Percentiles rank a stretch among this genome's conserved stretches.
phyloP scores from a whole-genome alignment of 2,113 vertebrate genomes.

The Platysteira castanea region DNA sequence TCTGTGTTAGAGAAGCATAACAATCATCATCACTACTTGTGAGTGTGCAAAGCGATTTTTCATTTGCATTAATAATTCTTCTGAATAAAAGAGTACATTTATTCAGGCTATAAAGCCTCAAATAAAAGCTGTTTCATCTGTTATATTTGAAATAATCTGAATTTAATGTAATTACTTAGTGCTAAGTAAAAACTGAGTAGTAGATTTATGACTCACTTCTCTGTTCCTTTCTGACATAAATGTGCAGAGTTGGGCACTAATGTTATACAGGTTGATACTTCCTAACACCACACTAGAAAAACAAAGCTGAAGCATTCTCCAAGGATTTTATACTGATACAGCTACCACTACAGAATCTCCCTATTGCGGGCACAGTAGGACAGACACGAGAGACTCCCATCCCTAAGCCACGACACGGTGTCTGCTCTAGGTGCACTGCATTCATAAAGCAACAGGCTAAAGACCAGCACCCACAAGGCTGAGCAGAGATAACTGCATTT shows the following conservation, averaged over 20 bases:
- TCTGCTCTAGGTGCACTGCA: not conserved
- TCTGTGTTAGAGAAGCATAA: not conserved
- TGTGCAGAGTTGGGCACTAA: not conserved
- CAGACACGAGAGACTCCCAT: not conserved
- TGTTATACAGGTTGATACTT: not conserved
- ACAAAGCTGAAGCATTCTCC: not conserved
- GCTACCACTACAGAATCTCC: not conserved
- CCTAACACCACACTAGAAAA: not conserved
- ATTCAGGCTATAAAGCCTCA: not conserved
- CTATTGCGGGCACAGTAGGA: not conserved
- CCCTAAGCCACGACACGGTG: not conserved
- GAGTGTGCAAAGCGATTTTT: not conserved
- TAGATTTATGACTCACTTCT: not conserved
- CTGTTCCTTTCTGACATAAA: not conserved
- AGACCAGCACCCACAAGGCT: not conserved
- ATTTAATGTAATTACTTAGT: not conserved
- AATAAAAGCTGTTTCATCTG: not conserved
- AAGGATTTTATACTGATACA: not conserved
- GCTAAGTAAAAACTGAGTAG: not conserved
- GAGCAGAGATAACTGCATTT: not conserved
- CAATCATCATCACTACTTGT: not conserved
- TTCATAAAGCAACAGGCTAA: not conserved
- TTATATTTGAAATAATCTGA: not conserved
- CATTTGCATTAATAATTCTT: not conserved
- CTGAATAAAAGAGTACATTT: not conserved